A percentile compares a stretch with the other conserved stretches of the same genome.
Evolutionary conservation across 2,113 vertebrate species (phyloP).

Genomic region (Gallinago media): DNA sequence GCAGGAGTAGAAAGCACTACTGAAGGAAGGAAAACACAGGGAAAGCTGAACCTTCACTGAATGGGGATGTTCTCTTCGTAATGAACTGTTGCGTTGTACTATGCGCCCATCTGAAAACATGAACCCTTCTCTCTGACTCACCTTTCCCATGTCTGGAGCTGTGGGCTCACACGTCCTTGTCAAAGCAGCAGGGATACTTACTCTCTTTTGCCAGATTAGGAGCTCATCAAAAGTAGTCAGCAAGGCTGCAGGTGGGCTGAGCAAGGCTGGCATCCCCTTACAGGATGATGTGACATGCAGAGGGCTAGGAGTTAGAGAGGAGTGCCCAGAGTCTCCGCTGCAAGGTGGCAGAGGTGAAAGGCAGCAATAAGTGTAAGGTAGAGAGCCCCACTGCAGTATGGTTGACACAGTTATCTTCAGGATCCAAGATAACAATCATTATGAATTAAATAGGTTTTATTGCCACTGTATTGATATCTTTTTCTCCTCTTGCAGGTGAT

Average conservation of each 20-base stretch:
- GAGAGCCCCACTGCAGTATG: neutral
- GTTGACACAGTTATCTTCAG: neutral
- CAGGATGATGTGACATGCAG: neutral
- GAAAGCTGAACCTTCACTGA: neutral
- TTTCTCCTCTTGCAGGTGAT: constrained; percentile 84
- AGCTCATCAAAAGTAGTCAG: neutral
- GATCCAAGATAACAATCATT: neutral
- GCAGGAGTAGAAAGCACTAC: neutral
- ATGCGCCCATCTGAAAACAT: neutral
- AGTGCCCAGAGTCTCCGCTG: no score
- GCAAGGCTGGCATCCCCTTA: neutral
- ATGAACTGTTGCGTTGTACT: neutral
- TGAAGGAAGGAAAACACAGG: neutral
- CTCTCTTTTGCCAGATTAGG: neutral
- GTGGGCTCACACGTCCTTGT: neutral
- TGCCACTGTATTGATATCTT: neutral
- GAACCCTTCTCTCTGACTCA: neutral
- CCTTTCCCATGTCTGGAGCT: neutral
- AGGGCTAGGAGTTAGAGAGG: neutral
- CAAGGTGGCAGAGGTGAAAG: neutral
- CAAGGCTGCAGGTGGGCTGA: neutral
- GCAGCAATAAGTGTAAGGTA: neutral
- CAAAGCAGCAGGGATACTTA: neutral
- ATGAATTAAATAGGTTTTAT: neutral
- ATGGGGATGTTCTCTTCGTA: neutral